phyloP scores from a whole-genome alignment of 2,113 vertebrate genomes.

The Platysternon megacephalum region DNA sequence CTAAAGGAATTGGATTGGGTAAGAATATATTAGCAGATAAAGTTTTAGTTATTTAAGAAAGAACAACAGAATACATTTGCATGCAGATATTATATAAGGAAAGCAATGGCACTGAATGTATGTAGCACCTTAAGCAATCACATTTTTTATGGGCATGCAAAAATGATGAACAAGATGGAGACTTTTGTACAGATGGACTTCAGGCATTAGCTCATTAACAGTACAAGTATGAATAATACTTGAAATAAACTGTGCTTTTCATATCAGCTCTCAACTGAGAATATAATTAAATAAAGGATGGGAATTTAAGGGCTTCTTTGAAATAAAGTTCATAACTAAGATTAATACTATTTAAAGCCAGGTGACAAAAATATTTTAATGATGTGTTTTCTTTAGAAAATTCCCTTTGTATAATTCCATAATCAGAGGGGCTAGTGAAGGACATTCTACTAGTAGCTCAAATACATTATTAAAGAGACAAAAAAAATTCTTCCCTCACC shows the following conservation, averaged over 20 bases:
- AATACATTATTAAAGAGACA: background rate
- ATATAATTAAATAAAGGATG: slow-evolving; percentile 74
- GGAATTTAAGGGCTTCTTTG: slow-evolving; percentile 67
- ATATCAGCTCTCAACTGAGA: slow-evolving; percentile 71
- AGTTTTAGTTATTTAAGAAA: slow-evolving; percentile 76
- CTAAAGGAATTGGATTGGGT: slow-evolving; percentile 34
- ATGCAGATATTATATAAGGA: slow-evolving; percentile 54
- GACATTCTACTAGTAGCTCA: background rate
- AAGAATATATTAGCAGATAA: slow-evolving; percentile 55
- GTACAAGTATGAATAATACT: slow-evolving; percentile 72
- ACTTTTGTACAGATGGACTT: slow-evolving; percentile 61
- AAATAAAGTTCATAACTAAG: slow-evolving; percentile 67
- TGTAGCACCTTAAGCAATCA: slow-evolving; percentile 51
- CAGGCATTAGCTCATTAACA: slow-evolving; percentile 73
- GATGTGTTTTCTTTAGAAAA: slow-evolving; percentile 42
- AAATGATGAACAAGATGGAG: slow-evolving; percentile 63
- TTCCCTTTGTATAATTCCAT: slow-evolving; percentile 2
- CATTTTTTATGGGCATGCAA: slow-evolving; percentile 50
- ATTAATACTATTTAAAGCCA: slow-evolving; percentile 59
- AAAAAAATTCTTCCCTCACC: background rate
- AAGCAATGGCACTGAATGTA: slow-evolving; percentile 39
- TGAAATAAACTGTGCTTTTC: slow-evolving; percentile 69
- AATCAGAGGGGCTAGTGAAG: slow-evolving; percentile 31
- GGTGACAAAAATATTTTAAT: slow-evolving; percentile 29
- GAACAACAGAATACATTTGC: slow-evolving; percentile 72